phyloP scores from a whole-genome alignment of 2,113 vertebrate species.

The Polyodon spathula region DNA sequence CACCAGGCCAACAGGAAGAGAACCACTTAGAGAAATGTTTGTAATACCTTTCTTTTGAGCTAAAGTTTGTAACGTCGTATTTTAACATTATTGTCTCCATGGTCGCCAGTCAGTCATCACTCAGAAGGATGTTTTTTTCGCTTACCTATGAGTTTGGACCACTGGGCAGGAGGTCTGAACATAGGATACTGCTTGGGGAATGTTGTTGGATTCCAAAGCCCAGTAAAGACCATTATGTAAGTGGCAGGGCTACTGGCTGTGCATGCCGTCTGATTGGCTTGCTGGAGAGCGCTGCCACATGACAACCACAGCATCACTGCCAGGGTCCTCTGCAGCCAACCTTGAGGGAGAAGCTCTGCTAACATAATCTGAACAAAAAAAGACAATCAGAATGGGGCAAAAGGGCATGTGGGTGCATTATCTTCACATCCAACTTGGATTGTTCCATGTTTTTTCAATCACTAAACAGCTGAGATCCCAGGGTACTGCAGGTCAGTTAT shows the following conservation, averaged over 20 bases:
- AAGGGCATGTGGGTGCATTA: too few species aligned
- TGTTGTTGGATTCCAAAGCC: constrained; percentile 59
- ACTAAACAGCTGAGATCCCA: too few species aligned
- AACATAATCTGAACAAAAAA: constrained; percentile 47
- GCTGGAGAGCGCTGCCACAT: constrained; percentile 31
- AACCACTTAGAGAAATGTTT: too few species aligned
- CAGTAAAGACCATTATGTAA: constrained; percentile 64
- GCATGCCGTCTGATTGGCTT: constrained; percentile 45
- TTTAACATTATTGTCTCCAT: not conserved
- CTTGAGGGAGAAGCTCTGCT: constrained; percentile 38
- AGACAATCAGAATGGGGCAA: too few species aligned
- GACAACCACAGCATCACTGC: constrained; percentile 42
- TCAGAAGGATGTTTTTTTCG: not conserved
- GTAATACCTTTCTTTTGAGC: too few species aligned
- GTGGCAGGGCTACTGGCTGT: constrained; percentile 53
- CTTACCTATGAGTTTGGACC: constrained; percentile 68
- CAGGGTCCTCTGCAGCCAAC: constrained; percentile 53
- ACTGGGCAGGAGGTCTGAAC: constrained; percentile 65
- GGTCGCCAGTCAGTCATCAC: not conserved
- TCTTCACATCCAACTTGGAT: too few species aligned
- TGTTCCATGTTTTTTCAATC: too few species aligned
- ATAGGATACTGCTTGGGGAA: constrained; percentile 69
- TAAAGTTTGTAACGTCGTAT: not conserved
- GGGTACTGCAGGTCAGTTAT: too few species aligned
- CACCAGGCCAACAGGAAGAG: too few species aligned